Evolutionary conservation across 2,888 invertebrate genomes (phyloP).

Genomic region (Campoplex nolae): DNA sequence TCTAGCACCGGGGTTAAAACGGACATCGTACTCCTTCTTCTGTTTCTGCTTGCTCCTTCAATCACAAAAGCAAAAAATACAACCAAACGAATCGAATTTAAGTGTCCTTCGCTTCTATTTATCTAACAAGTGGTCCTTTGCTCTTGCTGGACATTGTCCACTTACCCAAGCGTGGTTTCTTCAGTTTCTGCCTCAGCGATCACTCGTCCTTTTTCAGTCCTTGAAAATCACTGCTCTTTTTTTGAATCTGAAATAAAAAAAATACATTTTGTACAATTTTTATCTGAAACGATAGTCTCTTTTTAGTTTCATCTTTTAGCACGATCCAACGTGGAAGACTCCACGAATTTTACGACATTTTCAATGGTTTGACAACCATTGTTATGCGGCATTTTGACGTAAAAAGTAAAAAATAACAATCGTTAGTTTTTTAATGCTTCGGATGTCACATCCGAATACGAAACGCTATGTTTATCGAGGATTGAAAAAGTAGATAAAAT

Average conservation of each 20-base stretch:
- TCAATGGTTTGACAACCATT: conserved; percentile 82
- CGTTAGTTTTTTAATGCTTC: background rate
- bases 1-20: conserved; percentile 59
- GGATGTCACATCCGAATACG: background rate
- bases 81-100: background rate
- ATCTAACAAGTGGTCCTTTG: conserved; percentile 20
- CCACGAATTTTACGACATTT: conserved; percentile 75
- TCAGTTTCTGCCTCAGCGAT: conserved; percentile 9
- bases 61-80: conserved; percentile 14
- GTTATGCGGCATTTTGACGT: conserved; percentile 69
- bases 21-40: conserved; percentile 37
- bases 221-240: background rate
- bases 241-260: background rate
- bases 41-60: background rate
- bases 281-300: background rate
- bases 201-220: background rate
- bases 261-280: background rate
- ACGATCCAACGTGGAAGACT: conserved; percentile 21
- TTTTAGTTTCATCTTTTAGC: background rate
- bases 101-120: background rate
- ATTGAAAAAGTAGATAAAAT: conserved; percentile 1
- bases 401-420: conserved; percentile 42
- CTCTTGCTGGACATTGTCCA: conserved; percentile 16
- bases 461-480: background rate
- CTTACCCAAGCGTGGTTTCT: background rate